Conservation (phyloP, 2,888 invertebrate genomes). For the Agrotis puta region DNA sequence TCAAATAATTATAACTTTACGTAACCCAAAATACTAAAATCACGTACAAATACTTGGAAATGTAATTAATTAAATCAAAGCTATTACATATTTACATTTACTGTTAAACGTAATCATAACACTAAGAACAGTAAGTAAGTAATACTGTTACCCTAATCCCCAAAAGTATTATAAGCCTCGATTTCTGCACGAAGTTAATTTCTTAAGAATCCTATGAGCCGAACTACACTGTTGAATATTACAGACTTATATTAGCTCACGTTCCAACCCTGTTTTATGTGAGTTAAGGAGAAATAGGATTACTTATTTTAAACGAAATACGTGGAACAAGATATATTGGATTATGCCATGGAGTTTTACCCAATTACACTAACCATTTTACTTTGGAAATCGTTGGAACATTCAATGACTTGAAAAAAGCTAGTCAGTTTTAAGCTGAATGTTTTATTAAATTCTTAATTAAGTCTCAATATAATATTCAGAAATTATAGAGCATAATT, state of each 20-base stretch:
- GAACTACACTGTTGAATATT: constrained; percentile 27
- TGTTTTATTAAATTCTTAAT: too few relatives aligned
- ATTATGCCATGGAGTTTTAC: constrained; percentile 13
- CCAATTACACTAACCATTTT: neutral
- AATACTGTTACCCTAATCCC: neutral
- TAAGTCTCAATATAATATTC: too few relatives aligned
- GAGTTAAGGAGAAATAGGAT: constrained; percentile 30
- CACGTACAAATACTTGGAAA: neutral
- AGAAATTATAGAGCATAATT: too few relatives aligned
- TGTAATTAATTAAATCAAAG: constrained; percentile 6
- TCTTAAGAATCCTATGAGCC: constrained; percentile 19
- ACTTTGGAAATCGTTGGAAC: neutral
- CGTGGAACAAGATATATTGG: constrained; percentile 22
- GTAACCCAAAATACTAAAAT: neutral
- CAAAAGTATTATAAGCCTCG: constrained; percentile 5
- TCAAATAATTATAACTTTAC: constrained; percentile 11
- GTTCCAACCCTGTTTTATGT: constrained; percentile 15
- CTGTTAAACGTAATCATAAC: neutral
- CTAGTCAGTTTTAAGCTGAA: neutral
- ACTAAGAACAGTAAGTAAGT: constrained; percentile 15
- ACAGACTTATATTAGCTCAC: constrained; percentile 14
- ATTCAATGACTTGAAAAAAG: neutral
- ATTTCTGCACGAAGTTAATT: constrained; percentile 16
- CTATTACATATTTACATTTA: neutral
- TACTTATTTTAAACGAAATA: constrained; percentile 35